Base-by-base conservation (phyloP, 35 echinoderm and acorn worm genomes). In the Nesometra sesokonis region DNA sequence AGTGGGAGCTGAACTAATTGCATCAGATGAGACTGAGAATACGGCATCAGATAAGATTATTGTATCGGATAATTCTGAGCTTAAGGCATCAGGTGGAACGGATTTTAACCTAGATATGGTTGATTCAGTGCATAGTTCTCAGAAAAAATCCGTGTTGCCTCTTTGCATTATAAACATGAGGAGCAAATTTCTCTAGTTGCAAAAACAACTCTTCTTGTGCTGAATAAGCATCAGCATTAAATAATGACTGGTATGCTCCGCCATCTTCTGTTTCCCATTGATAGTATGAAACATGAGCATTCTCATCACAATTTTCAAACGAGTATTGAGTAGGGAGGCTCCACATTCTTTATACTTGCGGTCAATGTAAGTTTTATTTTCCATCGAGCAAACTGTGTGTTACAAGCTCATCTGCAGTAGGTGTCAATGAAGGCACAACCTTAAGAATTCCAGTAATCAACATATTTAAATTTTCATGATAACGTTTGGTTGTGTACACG, bases 221-320 rank as follows among this genome's bases (percentile, higher is more conserved):
- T 13, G 35, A 33, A 30, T 36, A 30, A 33, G 43, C 17, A 17
- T 33, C 19, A 0, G 31, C 46, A 30, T 46, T 86, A 17, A 35
- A 27, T 32, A 57, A 17, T 46, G 37, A 46, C 57, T 86, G 47
- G 8, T 32, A 17, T 29, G 67, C 27, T 76, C 34, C 33, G 29
- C 1, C 3, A 76, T 86, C 84, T 32, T 31, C 46, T 8, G 46
- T 86, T 0, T 3, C 46, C 84, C 46, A 86, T 32, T 86, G 84
- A 52, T 86, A 76, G 84, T 47, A 85, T n/a, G 84, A 46, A 32
- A 85, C 84, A 47, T 27, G 38, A 37, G 47, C 37, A 46, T 85
- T 46, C 35, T 85, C 84, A 0, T 43, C 38, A 43, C 21, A 31
- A 33, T 46, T 47, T n/a, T 36, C 84, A 33, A 30, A 85, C 84